Evolutionary conservation across 1,140 invertebrate genomes (phyloP), one percentile per base, ranked within the genome.

Genomic region (Saccostrea echinata): DNA sequence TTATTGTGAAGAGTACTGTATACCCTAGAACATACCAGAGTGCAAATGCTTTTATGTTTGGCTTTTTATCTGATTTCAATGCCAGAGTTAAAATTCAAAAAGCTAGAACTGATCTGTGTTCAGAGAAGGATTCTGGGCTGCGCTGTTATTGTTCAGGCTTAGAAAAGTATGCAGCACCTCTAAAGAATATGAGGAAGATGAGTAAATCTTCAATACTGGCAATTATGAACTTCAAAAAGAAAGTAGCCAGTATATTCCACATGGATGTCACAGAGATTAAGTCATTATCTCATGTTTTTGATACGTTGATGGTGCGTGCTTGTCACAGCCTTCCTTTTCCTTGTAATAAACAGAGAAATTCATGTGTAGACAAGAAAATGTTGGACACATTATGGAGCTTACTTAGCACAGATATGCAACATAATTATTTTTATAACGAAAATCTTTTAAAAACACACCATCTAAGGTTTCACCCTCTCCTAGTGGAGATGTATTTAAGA

Each of bases 1-100:
- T 98, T 33, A 94, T 97, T 33, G 96, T 97, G 3, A 97, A 97
- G 92, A 97, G 97, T 87, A 99, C 98, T 0, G 96, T 97, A 57
- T 98, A 98, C 94, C 95, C 97, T 11, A 96, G 98, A 91, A 99
- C 98, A 16, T 98, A 98, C 90, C 98, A 99, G 94, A 98, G 98
- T 92, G 97, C 97, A 6, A 94, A 98, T 57, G 97, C 97, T 2
- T 96, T 98, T 88, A 93, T 98, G 16, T 98, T 97, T 95, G 96
- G 97, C 0, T 96, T 98, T 87, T 94, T 98, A 30, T 96, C 97
- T 16, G 95, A 95, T 6, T 96, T 96, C 82, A 92, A 95, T 87
- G 88, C 96, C 13, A 85, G 94, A 90, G 92, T 97, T 1, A 95
- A 94, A 9, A 94, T 97, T 53, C 95, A 92, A 68, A 86, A 81